These are phyloP conservation scores for Nebria salina DNA, from an alignment of 2,888 invertebrate genomes.

Conservation along the genomic window DNA sequence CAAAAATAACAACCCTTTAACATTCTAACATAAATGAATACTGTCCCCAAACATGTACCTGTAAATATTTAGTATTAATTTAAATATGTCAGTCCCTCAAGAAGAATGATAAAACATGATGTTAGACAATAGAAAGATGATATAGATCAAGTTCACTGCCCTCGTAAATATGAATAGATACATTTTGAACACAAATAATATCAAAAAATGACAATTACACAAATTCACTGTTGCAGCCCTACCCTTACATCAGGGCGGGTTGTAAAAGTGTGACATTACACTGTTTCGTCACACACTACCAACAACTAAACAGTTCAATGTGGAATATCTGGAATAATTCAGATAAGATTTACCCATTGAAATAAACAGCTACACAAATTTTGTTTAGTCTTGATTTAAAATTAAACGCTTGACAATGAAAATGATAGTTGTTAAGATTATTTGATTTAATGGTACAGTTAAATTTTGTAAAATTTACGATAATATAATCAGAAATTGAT, in stretches of 20 bases:
- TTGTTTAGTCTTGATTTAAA: too few species aligned
- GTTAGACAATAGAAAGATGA: constrained; percentile 18
- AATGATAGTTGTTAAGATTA: too few species aligned
- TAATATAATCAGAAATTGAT: too few species aligned
- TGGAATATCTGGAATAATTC: constrained; percentile 6
- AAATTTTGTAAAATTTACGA: too few species aligned
- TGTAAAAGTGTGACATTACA: constrained; percentile 25
- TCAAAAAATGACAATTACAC: constrained; percentile 34
- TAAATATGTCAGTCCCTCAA: neutral
- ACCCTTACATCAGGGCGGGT: constrained; percentile 16
- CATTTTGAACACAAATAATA: constrained; percentile 40
- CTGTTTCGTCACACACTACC: constrained; percentile 11
- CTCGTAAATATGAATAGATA: constrained; percentile 37
- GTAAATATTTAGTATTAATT: neutral
- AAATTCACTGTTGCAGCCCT: constrained; percentile 15
- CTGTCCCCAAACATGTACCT: constrained; percentile 1
- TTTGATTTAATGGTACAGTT: too few species aligned
- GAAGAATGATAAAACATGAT: constrained; percentile 1
- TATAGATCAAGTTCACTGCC: constrained; percentile 27
- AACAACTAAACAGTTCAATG: neutral
- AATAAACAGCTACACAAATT: neutral
- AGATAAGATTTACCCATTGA: neutral
- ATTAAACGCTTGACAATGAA: too few species aligned
- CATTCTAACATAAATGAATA: neutral
- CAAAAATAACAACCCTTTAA: neutral